Evolutionary conservation across 2,888 invertebrate species (phyloP), one percentile per base, ranked within the genome.

Genomic region (Drosophila acutilabella): DNA sequence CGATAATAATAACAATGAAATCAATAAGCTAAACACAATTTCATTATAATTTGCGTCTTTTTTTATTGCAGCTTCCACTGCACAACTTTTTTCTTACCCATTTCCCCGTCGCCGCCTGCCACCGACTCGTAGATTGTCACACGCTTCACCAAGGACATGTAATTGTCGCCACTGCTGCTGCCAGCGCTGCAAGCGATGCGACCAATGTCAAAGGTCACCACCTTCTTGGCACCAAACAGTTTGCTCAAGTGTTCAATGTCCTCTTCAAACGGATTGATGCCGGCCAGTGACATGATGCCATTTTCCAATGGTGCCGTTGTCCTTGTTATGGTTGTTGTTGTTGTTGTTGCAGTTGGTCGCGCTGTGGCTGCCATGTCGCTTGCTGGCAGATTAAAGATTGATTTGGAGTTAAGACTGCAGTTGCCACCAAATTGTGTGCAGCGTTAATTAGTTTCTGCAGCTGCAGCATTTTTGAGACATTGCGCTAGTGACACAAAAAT

Each of bases 91-190:
- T 7, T 50, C 45, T 78, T 69, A 64, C 64, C 67, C 61, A 38
- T 14, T 56, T 67, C 57, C 36, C 44, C 14, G 36, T 47, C 62
- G 16, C 26, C 53, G 16, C 38, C 60, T 51, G 64, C 23, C 30
- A 8, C 8, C 14, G 61, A 57, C 40, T 78, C 73, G 8, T 80
- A 83, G 18, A 92, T 85, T 54, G 86, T 82, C 16, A 91, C 77
- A 16, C 92, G 90, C 74, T 91, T 92, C 23, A 92, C 91, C 54
- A 91, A 86, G 14, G 92, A 92, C 92, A 92, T 92, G 58, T 92
- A 92, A 71, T 92, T 92, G 73, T 92, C 92, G 50, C 92, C 92
- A 51, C 88, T 86, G 78, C 88, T 89, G 71, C 91, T 91, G 53
- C 92, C 92, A 30, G 91, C 84, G 52, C 72, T 80, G 74, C 90